A percentile compares a stretch with the other conserved stretches of the same genome.
Evolutionary conservation across 1,140 invertebrate species (phyloP).

Genomic region (Plutomurus gul): DNA sequence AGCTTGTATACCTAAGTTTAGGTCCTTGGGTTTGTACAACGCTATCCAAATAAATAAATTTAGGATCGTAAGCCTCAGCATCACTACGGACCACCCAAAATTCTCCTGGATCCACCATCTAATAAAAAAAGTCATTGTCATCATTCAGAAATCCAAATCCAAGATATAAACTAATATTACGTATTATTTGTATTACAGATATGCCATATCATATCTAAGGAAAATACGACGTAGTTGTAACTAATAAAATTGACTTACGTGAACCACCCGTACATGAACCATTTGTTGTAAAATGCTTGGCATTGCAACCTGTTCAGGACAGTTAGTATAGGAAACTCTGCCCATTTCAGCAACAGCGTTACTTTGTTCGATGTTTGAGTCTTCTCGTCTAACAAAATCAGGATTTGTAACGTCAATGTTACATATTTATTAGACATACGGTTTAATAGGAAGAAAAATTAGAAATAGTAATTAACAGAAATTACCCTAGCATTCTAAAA

Average conservation of each 20-base stretch:
- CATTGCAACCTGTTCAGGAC: neutral
- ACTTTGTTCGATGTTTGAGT: neutral
- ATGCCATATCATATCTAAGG: neutral
- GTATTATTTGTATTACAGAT: neutral
- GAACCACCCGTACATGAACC: neutral
- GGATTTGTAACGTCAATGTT: too few relatives aligned
- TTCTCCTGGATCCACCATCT: neutral
- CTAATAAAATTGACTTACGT: neutral
- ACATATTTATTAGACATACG: neutral
- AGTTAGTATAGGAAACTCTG: neutral
- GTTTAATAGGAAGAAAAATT: neutral
- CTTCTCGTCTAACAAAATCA: neutral
- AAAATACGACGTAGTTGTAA: too few relatives aligned
- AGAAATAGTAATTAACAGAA: neutral
- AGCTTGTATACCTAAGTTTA: neutral
- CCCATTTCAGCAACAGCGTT: neutral
- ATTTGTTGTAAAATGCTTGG: neutral
- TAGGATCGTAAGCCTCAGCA: too few relatives aligned
- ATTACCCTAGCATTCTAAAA: slow-evolving; percentile 2
- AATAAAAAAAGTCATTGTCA: neutral
- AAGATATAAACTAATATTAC: neutral
- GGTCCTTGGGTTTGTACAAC: neutral
- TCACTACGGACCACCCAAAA: neutral
- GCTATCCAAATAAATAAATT: neutral
- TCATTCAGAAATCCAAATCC: neutral